These are phyloP conservation scores for Hyperopisus bebe DNA, from an alignment of 2,113 vertebrate species.

Conservation along the genomic window DNA sequence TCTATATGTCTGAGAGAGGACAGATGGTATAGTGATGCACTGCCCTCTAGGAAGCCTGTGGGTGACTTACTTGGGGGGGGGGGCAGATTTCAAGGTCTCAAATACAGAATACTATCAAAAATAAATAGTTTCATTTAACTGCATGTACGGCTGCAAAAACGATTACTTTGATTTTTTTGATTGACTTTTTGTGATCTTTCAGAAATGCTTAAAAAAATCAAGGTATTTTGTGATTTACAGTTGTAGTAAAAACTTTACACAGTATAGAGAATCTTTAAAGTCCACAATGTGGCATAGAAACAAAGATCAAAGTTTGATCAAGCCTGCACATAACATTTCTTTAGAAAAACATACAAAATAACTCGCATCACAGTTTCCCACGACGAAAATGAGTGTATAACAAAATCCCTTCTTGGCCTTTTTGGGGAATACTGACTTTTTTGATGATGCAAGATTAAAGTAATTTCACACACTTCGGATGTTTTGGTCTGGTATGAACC, in stretches of 20 bases:
- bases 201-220: not conserved
- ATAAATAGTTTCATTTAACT: not conserved
- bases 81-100: not conserved
- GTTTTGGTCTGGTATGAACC: not conserved
- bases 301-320: not conserved
- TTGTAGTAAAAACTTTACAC: not conserved
- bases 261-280: not conserved
- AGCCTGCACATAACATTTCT: not conserved
- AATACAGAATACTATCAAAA: not conserved
- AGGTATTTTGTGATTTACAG: not conserved
- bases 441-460: not conserved
- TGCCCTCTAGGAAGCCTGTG: not conserved
- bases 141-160: not conserved
- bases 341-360: not conserved
- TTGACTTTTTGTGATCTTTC: not conserved
- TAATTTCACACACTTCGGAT: not conserved
- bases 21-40: not conserved
- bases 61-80: not conserved
- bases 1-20: not conserved
- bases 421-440: not conserved
- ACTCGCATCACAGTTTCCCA: not conserved
- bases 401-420: not conserved
- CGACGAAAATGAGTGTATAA: not conserved
- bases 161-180: not conserved
- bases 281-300: not conserved